Evolutionary conservation across 2,888 invertebrate species (phyloP).

Genomic region (Oegoconia quadripuncta): DNA sequence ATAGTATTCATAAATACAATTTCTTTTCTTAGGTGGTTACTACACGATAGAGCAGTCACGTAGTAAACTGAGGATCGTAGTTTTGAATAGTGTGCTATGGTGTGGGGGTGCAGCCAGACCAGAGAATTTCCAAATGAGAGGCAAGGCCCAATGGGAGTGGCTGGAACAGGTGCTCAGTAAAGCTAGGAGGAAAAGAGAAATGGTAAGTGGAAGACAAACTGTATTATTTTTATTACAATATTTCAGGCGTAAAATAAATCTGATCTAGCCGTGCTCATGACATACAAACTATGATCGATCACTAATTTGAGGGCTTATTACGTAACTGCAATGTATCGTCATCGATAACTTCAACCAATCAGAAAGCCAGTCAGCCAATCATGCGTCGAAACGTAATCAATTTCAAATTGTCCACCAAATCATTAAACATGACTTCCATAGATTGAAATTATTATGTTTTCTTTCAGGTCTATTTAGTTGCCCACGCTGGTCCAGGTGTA

Average conservation of each 20-base stretch:
- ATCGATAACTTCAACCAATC: no score
- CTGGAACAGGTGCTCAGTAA: conserved; percentile 85
- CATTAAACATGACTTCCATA: no score
- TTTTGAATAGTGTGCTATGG: conserved; percentile 94
- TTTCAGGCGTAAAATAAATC: no score
- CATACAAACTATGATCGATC: no score
- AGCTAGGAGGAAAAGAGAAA: conserved; percentile 87
- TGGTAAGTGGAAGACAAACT: conserved; percentile 81
- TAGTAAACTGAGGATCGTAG: conserved; percentile 89
- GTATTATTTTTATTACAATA: no score
- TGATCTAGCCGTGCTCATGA: no score
- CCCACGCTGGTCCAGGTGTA: conserved; percentile 94
- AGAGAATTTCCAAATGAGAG: conserved; percentile 60
- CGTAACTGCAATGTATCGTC: no score
- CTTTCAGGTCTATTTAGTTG: conserved; percentile 92
- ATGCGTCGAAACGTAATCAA: no score
- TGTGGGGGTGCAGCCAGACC: conserved; percentile 62
- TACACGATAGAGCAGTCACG: conserved; percentile 92
- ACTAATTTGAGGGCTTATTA: no score
- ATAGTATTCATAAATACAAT: background rate
- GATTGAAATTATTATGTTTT: no score
- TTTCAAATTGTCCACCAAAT: no score
- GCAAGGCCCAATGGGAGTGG: conserved; percentile 90
- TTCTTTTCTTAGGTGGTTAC: conserved; percentile 85
- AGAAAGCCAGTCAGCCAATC: no score